A percentile compares a stretch with the other conserved stretches of the same genome.
phyloP scores from a whole-genome alignment of 2,113 vertebrate genomes.

The Phaetusa simplex region DNA sequence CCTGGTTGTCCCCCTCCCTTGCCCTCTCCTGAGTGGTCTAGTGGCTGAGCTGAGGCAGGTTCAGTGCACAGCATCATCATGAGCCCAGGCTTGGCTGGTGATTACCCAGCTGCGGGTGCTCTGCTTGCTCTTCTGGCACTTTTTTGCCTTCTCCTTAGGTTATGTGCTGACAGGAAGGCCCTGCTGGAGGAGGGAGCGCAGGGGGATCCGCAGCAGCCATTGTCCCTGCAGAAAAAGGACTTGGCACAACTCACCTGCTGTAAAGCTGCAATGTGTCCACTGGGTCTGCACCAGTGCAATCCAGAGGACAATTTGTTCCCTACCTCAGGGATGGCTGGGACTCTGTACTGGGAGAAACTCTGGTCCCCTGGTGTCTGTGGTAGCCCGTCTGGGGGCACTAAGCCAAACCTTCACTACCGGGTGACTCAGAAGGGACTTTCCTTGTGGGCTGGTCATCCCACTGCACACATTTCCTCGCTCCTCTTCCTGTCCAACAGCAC shows the following conservation, averaged over 20 bases:
- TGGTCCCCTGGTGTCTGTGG: neutral
- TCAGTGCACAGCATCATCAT: neutral
- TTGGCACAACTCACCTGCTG: neutral
- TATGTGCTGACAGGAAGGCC: neutral
- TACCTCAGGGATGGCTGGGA: neutral
- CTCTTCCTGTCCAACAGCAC: neutral
- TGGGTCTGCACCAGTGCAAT: neutral
- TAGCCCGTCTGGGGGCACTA: neutral
- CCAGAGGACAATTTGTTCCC: neutral
- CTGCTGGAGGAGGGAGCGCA: accelerated
- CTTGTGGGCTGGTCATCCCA: neutral
- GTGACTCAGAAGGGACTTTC: accelerated
- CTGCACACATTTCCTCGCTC: neutral
- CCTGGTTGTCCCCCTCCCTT: neutral
- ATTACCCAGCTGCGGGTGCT: neutral
- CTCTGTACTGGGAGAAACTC: neutral
- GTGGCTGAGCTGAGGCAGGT: neutral
- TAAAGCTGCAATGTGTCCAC: neutral
- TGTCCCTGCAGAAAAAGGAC: neutral
- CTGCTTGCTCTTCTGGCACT: neutral
- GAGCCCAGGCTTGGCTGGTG: neutral
- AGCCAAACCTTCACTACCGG: neutral
- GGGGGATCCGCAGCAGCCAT: neutral
- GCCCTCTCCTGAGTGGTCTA: neutral
- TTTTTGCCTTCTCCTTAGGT: neutral